Percentiles rank a stretch among this genome's conserved stretches.
phyloP scores from a whole-genome alignment of 2,113 vertebrate genomes.

The Gavia stellata region DNA sequence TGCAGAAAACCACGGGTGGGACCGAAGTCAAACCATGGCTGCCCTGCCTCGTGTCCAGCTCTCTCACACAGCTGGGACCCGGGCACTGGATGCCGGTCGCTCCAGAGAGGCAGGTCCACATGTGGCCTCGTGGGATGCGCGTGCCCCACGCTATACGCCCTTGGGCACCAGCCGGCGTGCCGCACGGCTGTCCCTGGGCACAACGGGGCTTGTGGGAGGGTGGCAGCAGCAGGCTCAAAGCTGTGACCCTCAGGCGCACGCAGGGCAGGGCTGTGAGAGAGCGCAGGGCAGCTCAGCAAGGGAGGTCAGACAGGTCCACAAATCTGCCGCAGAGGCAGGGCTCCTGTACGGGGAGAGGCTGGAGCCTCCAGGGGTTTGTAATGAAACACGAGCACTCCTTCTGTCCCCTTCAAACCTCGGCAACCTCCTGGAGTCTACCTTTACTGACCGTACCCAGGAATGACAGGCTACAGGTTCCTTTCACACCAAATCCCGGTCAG shows the following conservation, averaged over 20 bases:
- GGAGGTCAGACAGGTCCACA: not conserved
- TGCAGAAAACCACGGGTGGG: not conserved
- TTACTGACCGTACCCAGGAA: not conserved
- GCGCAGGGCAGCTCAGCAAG: not conserved
- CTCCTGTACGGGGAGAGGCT: not conserved
- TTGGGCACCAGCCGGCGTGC: not conserved
- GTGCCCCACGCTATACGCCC: not conserved
- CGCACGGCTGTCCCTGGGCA: fast-evolving
- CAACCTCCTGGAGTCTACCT: not conserved
- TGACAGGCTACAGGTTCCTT: not conserved
- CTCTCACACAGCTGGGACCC: not conserved
- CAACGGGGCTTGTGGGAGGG: fast-evolving
- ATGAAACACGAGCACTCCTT: not conserved
- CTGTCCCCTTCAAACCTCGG: not conserved
- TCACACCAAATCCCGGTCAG: fast-evolving
- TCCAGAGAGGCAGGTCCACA: not conserved
- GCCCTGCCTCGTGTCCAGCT: not conserved
- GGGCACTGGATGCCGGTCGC: fast-evolving
- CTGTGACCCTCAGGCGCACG: not conserved
- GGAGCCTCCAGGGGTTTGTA: not conserved
- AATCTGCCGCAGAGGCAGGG: not conserved
- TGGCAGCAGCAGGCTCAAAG: not conserved
- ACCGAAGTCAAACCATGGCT: not conserved
- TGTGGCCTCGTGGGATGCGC: fast-evolving
- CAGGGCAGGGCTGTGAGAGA: not conserved